Conservation (phyloP, 2,888 invertebrate species). For the Drosophila recens region DNA sequence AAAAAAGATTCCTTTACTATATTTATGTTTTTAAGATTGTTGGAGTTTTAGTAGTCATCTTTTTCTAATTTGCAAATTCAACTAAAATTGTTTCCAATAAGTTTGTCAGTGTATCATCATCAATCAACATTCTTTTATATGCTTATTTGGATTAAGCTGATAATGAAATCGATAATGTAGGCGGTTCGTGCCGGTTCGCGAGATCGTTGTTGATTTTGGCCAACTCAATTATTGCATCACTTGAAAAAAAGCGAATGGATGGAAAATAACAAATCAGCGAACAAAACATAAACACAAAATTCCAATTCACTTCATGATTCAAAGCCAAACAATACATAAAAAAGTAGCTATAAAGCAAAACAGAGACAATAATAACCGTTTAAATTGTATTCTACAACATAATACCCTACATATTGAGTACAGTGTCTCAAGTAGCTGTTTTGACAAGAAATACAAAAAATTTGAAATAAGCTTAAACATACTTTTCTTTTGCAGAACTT, state of each 20-base stretch:
- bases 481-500: too few relatives aligned
- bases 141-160: slow-evolving; percentile 6
- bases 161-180: slow-evolving; percentile 17
- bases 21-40: background rate
- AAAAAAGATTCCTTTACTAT: background rate
- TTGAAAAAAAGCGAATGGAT: slow-evolving; percentile 13
- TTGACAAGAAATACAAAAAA: background rate
- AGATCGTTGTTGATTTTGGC: slow-evolving; percentile 22
- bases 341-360: slow-evolving; percentile 19
- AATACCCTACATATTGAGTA: slow-evolving; percentile 14
- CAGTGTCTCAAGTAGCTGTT: background rate
- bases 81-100: background rate
- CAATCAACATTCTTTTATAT: background rate
- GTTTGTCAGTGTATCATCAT: slow-evolving; percentile 2
- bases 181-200: slow-evolving; percentile 20
- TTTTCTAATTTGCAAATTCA: background rate
- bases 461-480: too few relatives aligned
- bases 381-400: background rate
- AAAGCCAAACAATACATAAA: slow-evolving; percentile 16
- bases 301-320: slow-evolving; percentile 18
- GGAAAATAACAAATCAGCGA: slow-evolving; percentile 23
- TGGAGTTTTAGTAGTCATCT: background rate
- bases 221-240: slow-evolving; percentile 34
- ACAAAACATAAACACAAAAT: slow-evolving; percentile 41
- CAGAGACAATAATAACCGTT: slow-evolving; percentile 4